Evolutionary conservation across 2,797 vertebrate species (phyloP), one percentile per base, ranked within the genome.

Genomic region (Siniperca obscura): DNA sequence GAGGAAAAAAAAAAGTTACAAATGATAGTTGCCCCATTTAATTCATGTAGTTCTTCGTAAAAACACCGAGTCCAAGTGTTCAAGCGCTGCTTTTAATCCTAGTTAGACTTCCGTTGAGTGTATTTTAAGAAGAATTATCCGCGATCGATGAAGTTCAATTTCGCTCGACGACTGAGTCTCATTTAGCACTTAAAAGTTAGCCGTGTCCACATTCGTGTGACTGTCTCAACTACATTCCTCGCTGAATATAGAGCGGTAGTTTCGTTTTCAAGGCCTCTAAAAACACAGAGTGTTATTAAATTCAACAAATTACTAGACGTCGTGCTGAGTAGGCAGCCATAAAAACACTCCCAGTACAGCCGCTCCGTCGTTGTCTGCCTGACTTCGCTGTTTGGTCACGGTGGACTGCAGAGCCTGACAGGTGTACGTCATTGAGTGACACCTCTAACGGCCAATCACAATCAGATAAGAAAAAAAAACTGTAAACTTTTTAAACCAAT

Each of bases 401-500:
- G 46, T 62, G 44, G 73, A 83, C 83, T 65, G 86, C 85, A 34
- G 82, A 80, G 86, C 80, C 68, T 80, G 91, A 93, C 92, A 78
- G 86, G 19, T 12, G 6, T n/a, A 55, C 87, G 90, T 90, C 89
- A 87, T 13, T 70, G 87, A 94, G 19, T 60, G 93, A 82, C 90
- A 55, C 8, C 38, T 9, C 27, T 0, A 7, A 0, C 50, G 74
- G 34, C 95, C 94, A 95, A 95, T 90, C 85, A 65, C 4, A 22
- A 34, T 14, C 4, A 0, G 16, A 0, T 6, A 11, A 22, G 70
- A 17, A 38, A 16, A 69, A 12, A n/a, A 2, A 21, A 2, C 48
- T 66, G 67, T 70, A 89, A 92, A 90, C 92, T 93, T 93, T 93
- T 85, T 86, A 0, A 67, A 13, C 95, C 93, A 93, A 94, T 94